Evolutionary conservation across 2,113 vertebrate genomes (phyloP).

Genomic region (Sorex araneus): DNA sequence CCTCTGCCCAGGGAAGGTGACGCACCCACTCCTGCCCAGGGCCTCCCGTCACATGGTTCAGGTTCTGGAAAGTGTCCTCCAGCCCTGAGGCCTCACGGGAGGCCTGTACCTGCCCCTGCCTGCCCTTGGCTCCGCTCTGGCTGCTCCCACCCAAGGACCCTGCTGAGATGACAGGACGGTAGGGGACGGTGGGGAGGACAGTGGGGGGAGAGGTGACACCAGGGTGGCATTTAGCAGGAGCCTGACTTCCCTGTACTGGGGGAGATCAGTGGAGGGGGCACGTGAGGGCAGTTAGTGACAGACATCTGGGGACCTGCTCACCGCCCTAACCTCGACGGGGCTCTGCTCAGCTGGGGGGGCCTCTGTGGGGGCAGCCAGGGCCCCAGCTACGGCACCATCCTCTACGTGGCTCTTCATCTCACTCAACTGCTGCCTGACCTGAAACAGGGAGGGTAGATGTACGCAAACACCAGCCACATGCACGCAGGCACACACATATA

Average conservation of each 20-base stretch:
- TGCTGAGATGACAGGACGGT: no score
- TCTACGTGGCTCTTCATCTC: constrained; percentile 90
- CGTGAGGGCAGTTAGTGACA: neutral
- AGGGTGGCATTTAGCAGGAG: neutral
- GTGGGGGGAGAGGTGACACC: no score
- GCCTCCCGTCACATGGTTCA: neutral
- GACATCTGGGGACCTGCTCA: constrained; percentile 60
- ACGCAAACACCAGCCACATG: constrained; percentile 22
- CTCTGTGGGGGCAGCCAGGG: constrained; percentile 87
- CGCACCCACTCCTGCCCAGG: neutral
- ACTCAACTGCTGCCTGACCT: constrained; percentile 94
- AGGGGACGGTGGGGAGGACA: no score
- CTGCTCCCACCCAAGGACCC: neutral
- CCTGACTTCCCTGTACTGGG: accelerated
- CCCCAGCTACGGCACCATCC: constrained; percentile 85
- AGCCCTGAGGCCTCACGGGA: no score
- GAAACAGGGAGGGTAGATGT: constrained; percentile 88
- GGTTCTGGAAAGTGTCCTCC: neutral
- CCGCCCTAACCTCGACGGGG: constrained; percentile 89
- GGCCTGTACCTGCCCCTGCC: neutral
- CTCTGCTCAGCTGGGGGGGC: constrained; percentile 80
- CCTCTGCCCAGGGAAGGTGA: neutral
- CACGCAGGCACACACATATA: neutral
- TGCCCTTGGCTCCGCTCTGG: neutral
- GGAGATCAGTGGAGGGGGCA: neutral